Percentiles rank a stretch among this genome's conserved stretches.
These are phyloP conservation scores for Vanessa cardui DNA, from an alignment of 2,888 invertebrate species.

Conservation along the genomic window DNA sequence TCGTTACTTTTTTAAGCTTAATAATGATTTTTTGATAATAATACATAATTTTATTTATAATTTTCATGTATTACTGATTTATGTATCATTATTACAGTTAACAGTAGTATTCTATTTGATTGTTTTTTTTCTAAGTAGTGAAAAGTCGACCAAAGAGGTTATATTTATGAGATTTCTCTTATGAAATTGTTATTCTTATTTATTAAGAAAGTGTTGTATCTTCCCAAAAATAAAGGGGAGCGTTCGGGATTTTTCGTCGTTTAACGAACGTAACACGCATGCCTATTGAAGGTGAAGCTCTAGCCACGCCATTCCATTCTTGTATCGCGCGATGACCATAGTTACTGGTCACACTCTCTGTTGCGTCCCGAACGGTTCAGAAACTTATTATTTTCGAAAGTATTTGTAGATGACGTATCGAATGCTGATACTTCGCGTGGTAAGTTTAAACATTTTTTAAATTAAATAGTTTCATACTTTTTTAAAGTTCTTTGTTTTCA, in stretches of 20 bases:
- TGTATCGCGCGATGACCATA: conserved; percentile 50
- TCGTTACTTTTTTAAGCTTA: no score
- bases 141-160: not conserved
- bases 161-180: no score
- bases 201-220: not conserved
- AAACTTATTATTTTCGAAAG: conserved; percentile 19
- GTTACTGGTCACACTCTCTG: conserved; percentile 35
- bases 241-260: conserved; percentile 5
- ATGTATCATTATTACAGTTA: no score
- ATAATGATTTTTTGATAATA: no score
- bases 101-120: no score
- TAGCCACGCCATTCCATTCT: conserved; percentile 46
- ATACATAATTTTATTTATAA: no score
- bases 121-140: no score
- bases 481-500: not conserved
- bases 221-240: not conserved
- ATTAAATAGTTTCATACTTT: not conserved
- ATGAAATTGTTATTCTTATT: not conserved
- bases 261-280: conserved; percentile 59
- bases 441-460: conserved; percentile 9
- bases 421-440: conserved; percentile 13
- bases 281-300: conserved; percentile 49
- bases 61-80: no score
- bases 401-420: conserved; percentile 5
- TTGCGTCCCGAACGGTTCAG: conserved; percentile 23